These are phyloP conservation scores for Eulemur rufifrons DNA, from an alignment of 2,113 vertebrate species.

Conservation along the genomic window DNA sequence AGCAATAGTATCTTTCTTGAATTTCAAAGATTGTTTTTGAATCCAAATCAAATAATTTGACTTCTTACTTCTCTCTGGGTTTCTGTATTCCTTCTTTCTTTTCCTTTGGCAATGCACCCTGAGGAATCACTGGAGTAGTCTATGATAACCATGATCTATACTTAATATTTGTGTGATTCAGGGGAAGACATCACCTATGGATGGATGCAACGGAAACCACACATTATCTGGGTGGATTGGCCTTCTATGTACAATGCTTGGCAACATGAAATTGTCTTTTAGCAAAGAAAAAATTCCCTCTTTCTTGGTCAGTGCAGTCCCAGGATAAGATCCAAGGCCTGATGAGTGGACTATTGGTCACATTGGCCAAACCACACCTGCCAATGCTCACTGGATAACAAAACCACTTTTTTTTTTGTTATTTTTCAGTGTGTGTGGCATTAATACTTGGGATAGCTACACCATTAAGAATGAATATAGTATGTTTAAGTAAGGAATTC, in stretches of 20 bases:
- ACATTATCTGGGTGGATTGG: neutral
- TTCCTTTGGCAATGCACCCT: neutral
- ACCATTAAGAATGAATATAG: neutral
- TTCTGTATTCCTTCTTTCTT: neutral
- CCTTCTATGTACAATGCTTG: neutral
- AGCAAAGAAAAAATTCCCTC: neutral
- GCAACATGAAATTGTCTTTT: neutral
- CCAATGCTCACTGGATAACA: neutral
- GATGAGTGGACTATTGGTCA: neutral
- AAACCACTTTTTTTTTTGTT: neutral
- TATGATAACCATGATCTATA: neutral
- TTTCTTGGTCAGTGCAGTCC: neutral
- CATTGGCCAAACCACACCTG: neutral
- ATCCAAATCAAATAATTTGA: constrained; percentile 23
- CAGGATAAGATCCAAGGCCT: neutral
- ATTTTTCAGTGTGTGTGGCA: neutral
- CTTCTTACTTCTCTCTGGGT: neutral
- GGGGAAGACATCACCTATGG: neutral
- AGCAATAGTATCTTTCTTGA: constrained; percentile 10
- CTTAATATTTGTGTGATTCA: neutral
- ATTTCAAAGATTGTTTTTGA: constrained; percentile 50
- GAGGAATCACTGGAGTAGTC: neutral
- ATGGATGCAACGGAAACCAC: neutral
- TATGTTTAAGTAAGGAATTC: neutral
- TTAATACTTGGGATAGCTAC: neutral